phyloP scores from a whole-genome alignment of 53 echinoderm and acorn worm genomes.

The Apostichopus leukothele region DNA sequence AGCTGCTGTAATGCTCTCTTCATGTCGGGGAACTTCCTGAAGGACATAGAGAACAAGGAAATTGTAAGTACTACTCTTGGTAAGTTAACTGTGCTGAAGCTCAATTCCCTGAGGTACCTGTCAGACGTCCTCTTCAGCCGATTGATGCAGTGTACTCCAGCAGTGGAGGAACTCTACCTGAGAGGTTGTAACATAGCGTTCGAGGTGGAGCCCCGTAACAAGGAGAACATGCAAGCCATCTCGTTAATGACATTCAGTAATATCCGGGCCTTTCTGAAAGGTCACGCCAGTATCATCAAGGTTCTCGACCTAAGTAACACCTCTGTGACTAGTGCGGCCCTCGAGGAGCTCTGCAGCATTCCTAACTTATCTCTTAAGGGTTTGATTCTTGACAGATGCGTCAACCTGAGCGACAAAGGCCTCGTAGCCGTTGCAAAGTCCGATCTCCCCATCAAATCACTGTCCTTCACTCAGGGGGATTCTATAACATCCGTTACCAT shows the following conservation, averaged over 20 bases:
- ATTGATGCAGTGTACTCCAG: conserved; percentile 63
- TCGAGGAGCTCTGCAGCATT: conserved; percentile 64
- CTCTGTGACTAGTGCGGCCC: conserved; percentile 64
- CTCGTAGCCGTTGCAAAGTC: conserved; percentile 61
- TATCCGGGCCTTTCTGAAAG: conserved; percentile 60
- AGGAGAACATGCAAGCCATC: conserved; percentile 52
- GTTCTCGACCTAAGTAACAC: conserved; percentile 79
- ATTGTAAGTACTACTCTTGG: conserved; percentile 49
- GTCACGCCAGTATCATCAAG: conserved; percentile 39
- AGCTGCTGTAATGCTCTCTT: conserved; percentile 91
- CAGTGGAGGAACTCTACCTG: conserved; percentile 69
- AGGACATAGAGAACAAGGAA: conserved; percentile 50
- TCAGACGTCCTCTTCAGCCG: conserved; percentile 79
- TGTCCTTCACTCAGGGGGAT: conserved; percentile 66
- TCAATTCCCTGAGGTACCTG: conserved; percentile 67
- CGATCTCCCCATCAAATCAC: conserved; percentile 53
- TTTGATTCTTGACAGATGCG: conserved; percentile 68
- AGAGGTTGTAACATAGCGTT: conserved; percentile 88
- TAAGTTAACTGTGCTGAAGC: conserved; percentile 59
- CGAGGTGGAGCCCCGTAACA: conserved; percentile 59
- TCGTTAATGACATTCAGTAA: conserved; percentile 77
- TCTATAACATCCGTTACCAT: conserved; percentile 58
- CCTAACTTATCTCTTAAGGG: conserved; percentile 60
- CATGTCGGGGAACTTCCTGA: conserved; percentile 94
- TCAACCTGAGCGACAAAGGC: conserved; percentile 69